Evolutionary conservation across 2,113 vertebrate genomes (phyloP), one percentile per base, ranked within the genome.

Genomic region (Etia nguti): DNA sequence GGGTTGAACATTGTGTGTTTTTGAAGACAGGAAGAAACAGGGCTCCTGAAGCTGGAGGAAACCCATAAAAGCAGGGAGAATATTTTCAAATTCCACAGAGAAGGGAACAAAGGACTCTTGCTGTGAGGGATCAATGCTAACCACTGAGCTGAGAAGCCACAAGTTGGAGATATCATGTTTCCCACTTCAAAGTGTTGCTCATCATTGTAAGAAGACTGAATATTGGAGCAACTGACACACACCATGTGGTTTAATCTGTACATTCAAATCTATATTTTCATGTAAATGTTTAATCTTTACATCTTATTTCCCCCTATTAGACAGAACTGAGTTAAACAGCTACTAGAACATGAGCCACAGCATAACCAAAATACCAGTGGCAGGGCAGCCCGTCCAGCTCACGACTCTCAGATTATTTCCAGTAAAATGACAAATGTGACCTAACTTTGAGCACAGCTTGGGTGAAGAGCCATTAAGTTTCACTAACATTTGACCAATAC

Each of bases 161-260:
- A 73, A 48, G 24, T 41, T 1, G 2, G 41, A 29, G 15, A 48
- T 48, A 48, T 75, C 68, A 46, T 70, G 65, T 70, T 70, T 22
- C 5, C n/a, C 65, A 46, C 38, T 70, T 70, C 2, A 43, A 48
- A 18, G 24, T 48, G 46, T 0, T 75, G 26, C 8, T 2, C 18
- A 75, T 48, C 15, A 75, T 16, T 48, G 48, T 48, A 29, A 75
- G 15, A 75, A 1, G 16, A 75, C 24, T 1, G 24, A 50, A 29
- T 75, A 31, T 11, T 50, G 43, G 10, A 50, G 43, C 43, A 75
- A 2, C 43, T 15, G 0, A 2, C 2, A 1, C 15, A 29, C 70
- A 75, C 43, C 24, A 29, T 12, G 24, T 31, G 43, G 9, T 50
- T 48, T 77, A 50, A 12, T 77, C 6, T 77, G 43, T 31, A 77